Percentiles rank a stretch among this genome's conserved stretches.
These are phyloP conservation scores for Rafetus swinhoei DNA, from an alignment of 2,113 vertebrate species.

Conservation along the genomic window DNA sequence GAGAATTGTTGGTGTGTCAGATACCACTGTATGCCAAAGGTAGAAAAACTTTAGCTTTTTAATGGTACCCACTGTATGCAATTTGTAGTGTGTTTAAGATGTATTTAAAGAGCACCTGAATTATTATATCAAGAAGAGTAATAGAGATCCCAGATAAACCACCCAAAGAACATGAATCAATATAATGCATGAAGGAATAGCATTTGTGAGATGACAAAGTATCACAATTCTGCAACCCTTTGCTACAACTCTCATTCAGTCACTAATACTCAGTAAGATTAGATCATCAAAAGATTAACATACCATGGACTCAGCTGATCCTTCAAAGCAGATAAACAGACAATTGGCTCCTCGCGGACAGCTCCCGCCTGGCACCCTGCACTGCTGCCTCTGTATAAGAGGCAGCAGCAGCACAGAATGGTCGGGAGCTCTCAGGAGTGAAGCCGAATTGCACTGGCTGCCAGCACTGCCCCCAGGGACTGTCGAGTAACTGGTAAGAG, in stretches of 20 bases:
- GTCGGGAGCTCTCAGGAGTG: no score
- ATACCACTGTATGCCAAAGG: not conserved
- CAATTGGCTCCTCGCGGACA: not conserved
- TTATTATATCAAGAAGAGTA: not conserved
- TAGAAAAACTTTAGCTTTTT: not conserved
- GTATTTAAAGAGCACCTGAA: not conserved
- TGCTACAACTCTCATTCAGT: not conserved
- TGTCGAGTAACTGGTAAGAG: no score
- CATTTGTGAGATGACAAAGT: not conserved
- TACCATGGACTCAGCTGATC: constrained; percentile 57
- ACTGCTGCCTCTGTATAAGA: no score
- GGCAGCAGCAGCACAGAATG: no score
- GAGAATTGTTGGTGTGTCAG: not conserved
- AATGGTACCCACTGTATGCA: not conserved
- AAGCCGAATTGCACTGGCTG: no score
- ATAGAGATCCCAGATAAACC: not conserved
- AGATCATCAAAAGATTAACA: constrained; percentile 65
- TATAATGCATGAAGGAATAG: accelerated
- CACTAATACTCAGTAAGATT: constrained; percentile 48
- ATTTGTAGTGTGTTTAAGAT: not conserved
- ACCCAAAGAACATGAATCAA: not conserved
- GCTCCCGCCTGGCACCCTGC: no score
- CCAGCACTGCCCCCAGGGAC: no score
- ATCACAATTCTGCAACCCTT: not conserved
- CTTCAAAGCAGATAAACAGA: constrained; percentile 69